Conservation (phyloP, 2,113 vertebrate genomes). For the Columba janthina region DNA sequence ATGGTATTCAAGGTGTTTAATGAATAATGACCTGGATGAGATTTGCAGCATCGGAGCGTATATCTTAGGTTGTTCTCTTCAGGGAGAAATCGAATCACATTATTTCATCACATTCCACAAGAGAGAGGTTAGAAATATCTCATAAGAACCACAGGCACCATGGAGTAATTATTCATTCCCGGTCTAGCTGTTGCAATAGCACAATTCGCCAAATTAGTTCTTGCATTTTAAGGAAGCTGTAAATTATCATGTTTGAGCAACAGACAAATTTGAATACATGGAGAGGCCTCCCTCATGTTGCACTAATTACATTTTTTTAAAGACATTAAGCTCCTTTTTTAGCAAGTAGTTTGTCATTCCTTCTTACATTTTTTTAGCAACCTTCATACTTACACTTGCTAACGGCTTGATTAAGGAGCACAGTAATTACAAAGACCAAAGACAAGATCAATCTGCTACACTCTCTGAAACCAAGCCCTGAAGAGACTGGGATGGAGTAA, state of each 20-base stretch:
- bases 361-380: not conserved
- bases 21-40: not conserved
- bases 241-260: slow-evolving; percentile 11
- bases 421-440: not conserved
- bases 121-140: slow-evolving; percentile 2
- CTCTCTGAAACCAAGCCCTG: not conserved
- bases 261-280: not conserved
- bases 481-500: not conserved
- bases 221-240: slow-evolving; percentile 10
- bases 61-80: not conserved
- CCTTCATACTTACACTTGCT: not conserved
- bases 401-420: not conserved
- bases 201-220: slow-evolving; percentile 30
- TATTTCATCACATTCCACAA: not conserved
- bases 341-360: not conserved
- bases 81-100: not conserved
- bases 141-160: not conserved
- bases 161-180: not conserved
- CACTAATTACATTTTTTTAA: not conserved
- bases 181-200: not conserved
- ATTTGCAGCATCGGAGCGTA: not conserved
- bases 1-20: not conserved
- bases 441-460: not conserved
- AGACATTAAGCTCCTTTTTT: not conserved
- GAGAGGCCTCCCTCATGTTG: not conserved